Base-by-base conservation (phyloP, 2,113 vertebrate species). In the Stomatorhinus ivindoensis region DNA sequence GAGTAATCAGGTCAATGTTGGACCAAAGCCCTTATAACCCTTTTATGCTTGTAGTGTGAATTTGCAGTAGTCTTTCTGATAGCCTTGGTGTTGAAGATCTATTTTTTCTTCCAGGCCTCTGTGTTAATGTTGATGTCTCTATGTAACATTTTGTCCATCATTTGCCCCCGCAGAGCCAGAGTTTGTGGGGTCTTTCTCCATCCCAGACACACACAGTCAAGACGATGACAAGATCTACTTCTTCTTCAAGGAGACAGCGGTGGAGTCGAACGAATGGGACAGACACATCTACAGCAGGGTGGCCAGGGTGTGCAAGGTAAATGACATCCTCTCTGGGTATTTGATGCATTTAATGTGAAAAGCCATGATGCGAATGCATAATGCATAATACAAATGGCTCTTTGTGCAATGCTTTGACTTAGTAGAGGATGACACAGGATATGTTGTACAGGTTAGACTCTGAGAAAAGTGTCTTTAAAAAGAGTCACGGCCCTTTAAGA, bases 271-370 rank as follows among this genome's bases (percentile, higher is more conserved):
- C 4, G 95, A 95, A 92, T 95, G 96, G 95, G 97, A 97, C 91
- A 91, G 92, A 89, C 95, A 94, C 89, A 92, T 96, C 90, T 96
- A 97, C 0, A 96, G 96, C 91, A 95, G 97, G 0, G 97, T 98
- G 90, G 97, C 97, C 1, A 94, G 97, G 19, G 96, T 97, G 92
- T 97, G 97, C 95, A 97, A 97, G 96, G 97, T 98, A 88, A 93
- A 27, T n/a, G 61, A 15, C 39, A 42, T 42, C 27, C 13, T 73
- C 35, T 24, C 7, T 1, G 44, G 24, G 76, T 35, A 24, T 73
- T 55, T 35, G n/a, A 10, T 80, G 24, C 21, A 24, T 46, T 10
- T 8, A 31, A 86, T 80, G 19, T 2, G 5, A 80, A 17, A 2
- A 80, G 4, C 73, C 73, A 42, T 39, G 42, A 80, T 19, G 65